phyloP scores from a whole-genome alignment of 2,888 invertebrate genomes.

The Gandaritis pyraliata region DNA sequence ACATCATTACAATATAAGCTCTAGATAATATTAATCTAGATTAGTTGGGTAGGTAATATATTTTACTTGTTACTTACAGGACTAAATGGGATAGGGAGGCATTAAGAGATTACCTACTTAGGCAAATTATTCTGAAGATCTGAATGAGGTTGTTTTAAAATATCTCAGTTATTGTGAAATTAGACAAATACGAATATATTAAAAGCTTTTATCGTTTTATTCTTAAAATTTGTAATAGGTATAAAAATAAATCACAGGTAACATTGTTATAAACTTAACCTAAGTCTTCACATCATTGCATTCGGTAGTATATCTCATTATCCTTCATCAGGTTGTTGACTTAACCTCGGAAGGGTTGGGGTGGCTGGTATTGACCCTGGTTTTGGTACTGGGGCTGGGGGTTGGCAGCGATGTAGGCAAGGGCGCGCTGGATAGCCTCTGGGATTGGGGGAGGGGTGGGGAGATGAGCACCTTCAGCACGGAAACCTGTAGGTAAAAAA shows the following conservation, averaged over 20 bases:
- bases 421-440: slow-evolving; percentile 82
- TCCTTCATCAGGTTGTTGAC: slow-evolving; percentile 16
- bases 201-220: slow-evolving; percentile 36
- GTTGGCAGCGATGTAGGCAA: slow-evolving; percentile 71
- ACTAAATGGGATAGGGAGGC: too few species aligned
- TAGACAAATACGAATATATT: background rate
- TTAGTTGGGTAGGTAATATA: too few species aligned
- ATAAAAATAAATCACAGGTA: slow-evolving; percentile 77
- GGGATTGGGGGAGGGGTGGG: slow-evolving; percentile 87
- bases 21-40: too few species aligned
- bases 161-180: too few species aligned
- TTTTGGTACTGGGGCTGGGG: slow-evolving; percentile 64
- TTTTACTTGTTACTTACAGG: too few species aligned
- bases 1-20: too few species aligned
- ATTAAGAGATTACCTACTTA: too few species aligned
- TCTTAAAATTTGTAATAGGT: slow-evolving; percentile 42
- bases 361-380: slow-evolving; percentile 46
- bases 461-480: slow-evolving; percentile 84
- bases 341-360: slow-evolving; percentile 67
- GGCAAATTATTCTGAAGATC: too few species aligned
- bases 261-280: slow-evolving; percentile 58
- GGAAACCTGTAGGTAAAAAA: slow-evolving; percentile 79
- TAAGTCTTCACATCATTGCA: slow-evolving; percentile 48
- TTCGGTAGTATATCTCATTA: slow-evolving; percentile 42
- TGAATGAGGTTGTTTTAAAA: too few species aligned